phyloP scores from a whole-genome alignment of 2,888 invertebrate species.

The Drosophila nr. perissopoda region DNA sequence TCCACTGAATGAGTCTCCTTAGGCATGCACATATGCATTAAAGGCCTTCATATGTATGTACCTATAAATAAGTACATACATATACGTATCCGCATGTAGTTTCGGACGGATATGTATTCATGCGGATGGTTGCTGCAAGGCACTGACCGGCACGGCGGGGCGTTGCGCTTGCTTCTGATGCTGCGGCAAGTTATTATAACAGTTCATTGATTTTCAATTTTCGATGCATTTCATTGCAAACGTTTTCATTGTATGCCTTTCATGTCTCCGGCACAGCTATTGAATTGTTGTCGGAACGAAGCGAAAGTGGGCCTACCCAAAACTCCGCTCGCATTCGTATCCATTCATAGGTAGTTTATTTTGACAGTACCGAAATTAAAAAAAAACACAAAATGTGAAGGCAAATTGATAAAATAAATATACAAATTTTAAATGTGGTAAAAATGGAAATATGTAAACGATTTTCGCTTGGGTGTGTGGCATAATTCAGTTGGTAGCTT shows the following conservation, averaged over 20 bases:
- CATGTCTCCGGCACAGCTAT: not conserved
- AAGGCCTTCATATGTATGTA: conserved; percentile 26
- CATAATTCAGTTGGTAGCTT: conserved; percentile 32
- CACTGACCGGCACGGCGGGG: conserved; percentile 1
- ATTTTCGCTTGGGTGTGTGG: conserved; percentile 42
- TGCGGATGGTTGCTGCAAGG: conserved; percentile 4
- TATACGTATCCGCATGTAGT: conserved; percentile 8
- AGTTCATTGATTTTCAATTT: conserved; percentile 81
- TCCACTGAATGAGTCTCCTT: conserved; percentile 29
- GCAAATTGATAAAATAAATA: conserved; percentile 18
- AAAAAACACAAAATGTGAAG: conserved; percentile 3
- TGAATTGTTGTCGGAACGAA: conserved; percentile 8
- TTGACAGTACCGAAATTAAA: conserved; percentile 46
- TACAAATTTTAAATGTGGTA: conserved; percentile 29
- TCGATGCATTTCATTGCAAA: conserved; percentile 69
- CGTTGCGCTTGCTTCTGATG: conserved; percentile 61
- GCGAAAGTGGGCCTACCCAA: conserved; percentile 40
- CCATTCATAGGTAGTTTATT: conserved; percentile 68
- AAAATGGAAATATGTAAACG: conserved; percentile 46
- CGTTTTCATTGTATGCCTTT: conserved; percentile 69
- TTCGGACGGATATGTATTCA: conserved; percentile 25
- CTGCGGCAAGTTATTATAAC: conserved; percentile 80
- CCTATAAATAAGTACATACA: conserved; percentile 9
- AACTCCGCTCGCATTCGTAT: conserved; percentile 25
- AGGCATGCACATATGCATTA: conserved; percentile 46